Evolutionary conservation across 2,113 vertebrate species (phyloP), one percentile per base, ranked within the genome.

Genomic region (Empidonax traillii): DNA sequence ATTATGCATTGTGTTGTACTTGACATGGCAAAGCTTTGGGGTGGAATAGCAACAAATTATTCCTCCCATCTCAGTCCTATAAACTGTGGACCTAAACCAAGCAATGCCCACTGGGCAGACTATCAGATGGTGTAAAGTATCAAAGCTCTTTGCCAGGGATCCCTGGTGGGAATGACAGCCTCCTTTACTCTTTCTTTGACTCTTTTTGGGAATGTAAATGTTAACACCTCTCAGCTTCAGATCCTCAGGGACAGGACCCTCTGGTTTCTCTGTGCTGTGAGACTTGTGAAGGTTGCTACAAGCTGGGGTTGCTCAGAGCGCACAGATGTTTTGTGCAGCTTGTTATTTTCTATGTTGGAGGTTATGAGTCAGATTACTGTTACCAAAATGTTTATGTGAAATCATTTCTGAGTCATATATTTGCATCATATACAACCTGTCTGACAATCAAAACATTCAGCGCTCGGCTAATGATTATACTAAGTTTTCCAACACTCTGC

Each of bases 321-420:
- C 59, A 87, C 98, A 98, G 98, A 98, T 98, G 98, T 97, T 98
- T 97, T 97, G 96, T 95, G 97, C 97, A 97, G 96, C 97, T 96
- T 98, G 97, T 97, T 98, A 97, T 97, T 97, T 97, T 97, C 96
- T 95, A 8, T 97, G 93, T 96, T 97, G 98, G 98, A 98, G 98
- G 93, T 97, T 98, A 98, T 98, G 98, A 98, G 98, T 98, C 98
- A 98, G 98, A 98, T 97, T 96, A 90, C 97, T 98, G 96, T 98
- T 98, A 95, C 97, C 96, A 97, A 98, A 98, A 98, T 98, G 97
- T 98, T 98, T 98, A 97, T 97, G 98, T 98, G 98, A 98, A 98
- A 98, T 98, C 97, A 98, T 98, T 98, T 98, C 97, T 98, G 98
- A 98, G 97, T 98, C 98, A 98, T 98, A 97, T 98, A 97, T 98